phyloP scores from a whole-genome alignment of 2,113 vertebrate genomes.

The Gadus macrocephalus region DNA sequence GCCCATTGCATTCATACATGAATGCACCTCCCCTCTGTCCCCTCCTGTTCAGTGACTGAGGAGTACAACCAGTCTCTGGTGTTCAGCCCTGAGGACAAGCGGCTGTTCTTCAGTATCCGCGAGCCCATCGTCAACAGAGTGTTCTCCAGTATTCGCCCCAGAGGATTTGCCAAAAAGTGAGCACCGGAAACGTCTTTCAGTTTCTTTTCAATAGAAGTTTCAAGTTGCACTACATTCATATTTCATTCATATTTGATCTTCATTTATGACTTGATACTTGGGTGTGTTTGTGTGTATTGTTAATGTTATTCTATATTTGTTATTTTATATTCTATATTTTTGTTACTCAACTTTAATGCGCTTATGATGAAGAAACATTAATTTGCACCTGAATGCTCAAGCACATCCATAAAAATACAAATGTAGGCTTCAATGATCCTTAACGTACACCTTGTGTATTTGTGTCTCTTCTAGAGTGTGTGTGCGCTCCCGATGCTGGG shows the following conservation, averaged over 20 bases:
- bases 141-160: constrained; percentile 87
- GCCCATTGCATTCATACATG: too few species aligned
- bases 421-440: too few species aligned
- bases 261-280: not conserved
- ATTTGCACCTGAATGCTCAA: too few species aligned
- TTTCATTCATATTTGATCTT: too few species aligned
- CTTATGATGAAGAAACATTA: too few species aligned
- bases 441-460: not conserved
- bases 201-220: too few species aligned
- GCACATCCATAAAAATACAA: too few species aligned
- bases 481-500: constrained; percentile 94
- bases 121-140: constrained; percentile 95
- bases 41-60: constrained; percentile 76
- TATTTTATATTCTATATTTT: too few species aligned
- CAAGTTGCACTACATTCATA: too few species aligned
- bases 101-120: constrained; percentile 91
- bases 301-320: not conserved
- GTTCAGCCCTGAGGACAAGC: constrained; percentile 86
- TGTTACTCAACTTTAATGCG: not conserved
- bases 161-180: constrained; percentile 91
- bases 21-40: too few species aligned
- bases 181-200: constrained; percentile 18
- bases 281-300: not conserved
- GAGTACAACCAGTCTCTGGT: constrained; percentile 88
- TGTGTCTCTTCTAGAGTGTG: constrained; percentile 74